Evolutionary conservation across 2,888 invertebrate genomes (phyloP).

Genomic region (Amblyjoppa proteus): DNA sequence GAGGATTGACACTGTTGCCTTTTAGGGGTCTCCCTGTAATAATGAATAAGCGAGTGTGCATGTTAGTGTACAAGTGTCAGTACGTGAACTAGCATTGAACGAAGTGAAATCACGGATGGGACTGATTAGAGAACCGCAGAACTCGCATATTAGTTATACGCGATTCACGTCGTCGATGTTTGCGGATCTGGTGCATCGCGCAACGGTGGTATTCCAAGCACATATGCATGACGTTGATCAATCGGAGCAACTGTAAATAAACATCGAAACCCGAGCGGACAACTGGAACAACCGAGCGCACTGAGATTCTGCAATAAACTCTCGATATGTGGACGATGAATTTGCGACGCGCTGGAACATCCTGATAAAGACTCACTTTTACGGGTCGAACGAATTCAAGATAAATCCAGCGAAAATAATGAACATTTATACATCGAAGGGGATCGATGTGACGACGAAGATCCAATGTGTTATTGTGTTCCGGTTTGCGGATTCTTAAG

Average conservation of each 20-base stretch:
- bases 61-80: not conserved
- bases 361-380: not conserved
- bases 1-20: no score
- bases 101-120: not conserved
- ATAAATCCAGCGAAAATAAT: slow-evolving; percentile 7
- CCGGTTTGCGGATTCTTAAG: not conserved
- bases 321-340: slow-evolving; percentile 5
- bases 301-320: not conserved
- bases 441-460: not conserved
- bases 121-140: not conserved
- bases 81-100: not conserved
- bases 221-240: slow-evolving; percentile 18
- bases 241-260: slow-evolving; percentile 30
- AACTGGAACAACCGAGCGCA: not conserved
- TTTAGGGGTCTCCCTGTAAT: not conserved
- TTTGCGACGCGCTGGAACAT: not conserved
- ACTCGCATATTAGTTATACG: not conserved
- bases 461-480: not conserved
- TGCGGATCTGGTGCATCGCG: not conserved
- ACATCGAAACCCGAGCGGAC: not conserved
- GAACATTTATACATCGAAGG: not conserved
- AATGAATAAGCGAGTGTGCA: not conserved
- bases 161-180: not conserved
- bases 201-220: not conserved
- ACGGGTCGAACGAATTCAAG: slow-evolving; percentile 11